Base-by-base conservation (phyloP, 2,888 invertebrate genomes). In the Apamea epomidion region DNA sequence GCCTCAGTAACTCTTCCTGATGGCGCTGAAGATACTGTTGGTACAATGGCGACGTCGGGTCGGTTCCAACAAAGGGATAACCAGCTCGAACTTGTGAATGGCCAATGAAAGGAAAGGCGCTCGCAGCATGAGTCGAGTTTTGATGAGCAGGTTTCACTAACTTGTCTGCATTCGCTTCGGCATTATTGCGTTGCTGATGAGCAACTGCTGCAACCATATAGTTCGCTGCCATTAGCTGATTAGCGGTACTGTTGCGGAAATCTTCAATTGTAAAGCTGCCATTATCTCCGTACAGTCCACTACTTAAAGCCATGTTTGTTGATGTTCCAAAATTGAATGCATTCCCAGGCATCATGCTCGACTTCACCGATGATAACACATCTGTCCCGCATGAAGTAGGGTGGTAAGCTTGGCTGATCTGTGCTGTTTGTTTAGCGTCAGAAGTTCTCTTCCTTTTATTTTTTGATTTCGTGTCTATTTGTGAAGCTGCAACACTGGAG, bases 241-340 rank as follows among this genome's bases (percentile, higher is more conserved):
- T 98, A n/a, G 97, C 96, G 1, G 98, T 97, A 83, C 97, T 97
- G 70, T 97, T 96, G 77, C 98, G 97, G 90, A 97, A 97, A 88
- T 98, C 98, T 89, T 98, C 98, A 73, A 96, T 95, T 75, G 98
- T 96, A 93, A 98, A 98, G 67, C 97, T 97, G 88, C 97, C 97
- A 91, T 98, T 98, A 70, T 98, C 98, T 14, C 97, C 97, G 89
- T 98, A 98, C 70, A 98, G 93, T 29, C 97, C 97, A 25, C 97
- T 93, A 80, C 96, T 93, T 77, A 98, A 93, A 68, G 97, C 95
- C 91, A 98, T 95, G 81, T 97, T 97, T 7, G 98, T 97, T 0
- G 98, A 97, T 7, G 98, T 97, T 32, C 98, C 98, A 92, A 98
- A 99, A 93, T 98, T 99, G 91, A 99, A 99, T 74, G 99, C 98